A percentile compares a stretch with the other conserved stretches of the same genome.
Evolutionary conservation across 2,888 invertebrate species (phyloP).

Genomic region (Thera britannica): DNA sequence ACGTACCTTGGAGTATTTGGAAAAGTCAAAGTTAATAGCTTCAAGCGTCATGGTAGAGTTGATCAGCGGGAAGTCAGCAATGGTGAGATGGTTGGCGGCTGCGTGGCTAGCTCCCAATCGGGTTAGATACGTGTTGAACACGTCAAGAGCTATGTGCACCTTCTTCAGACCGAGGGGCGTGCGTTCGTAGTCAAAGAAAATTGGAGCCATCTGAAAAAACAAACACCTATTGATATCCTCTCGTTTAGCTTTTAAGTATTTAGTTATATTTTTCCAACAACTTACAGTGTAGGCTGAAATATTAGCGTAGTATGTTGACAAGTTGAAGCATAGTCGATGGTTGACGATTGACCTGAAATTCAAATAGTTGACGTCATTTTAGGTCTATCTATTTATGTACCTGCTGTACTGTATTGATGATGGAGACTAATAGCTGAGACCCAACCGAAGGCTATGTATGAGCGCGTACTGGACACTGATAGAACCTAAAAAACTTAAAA

Average conservation of each 20-base stretch:
- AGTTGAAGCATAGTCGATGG: slow-evolving; percentile 91
- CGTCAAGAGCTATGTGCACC: slow-evolving; percentile 86
- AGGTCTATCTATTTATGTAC: too few relatives aligned
- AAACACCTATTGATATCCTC: neutral
- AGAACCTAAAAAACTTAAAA: too few relatives aligned
- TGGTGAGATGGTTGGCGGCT: slow-evolving; percentile 88
- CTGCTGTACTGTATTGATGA: too few relatives aligned
- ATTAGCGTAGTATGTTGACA: slow-evolving; percentile 89
- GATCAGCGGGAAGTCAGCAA: slow-evolving; percentile 90
- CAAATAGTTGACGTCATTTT: neutral
- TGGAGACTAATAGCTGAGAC: too few relatives aligned
- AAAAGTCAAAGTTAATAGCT: slow-evolving; percentile 46
- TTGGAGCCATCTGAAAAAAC: slow-evolving; percentile 87
- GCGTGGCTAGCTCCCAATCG: slow-evolving; percentile 86
- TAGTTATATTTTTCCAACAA: slow-evolving; percentile 12
- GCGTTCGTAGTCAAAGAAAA: slow-evolving; percentile 90
- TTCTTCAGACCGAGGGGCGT: slow-evolving; percentile 88
- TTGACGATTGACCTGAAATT: slow-evolving; percentile 88
- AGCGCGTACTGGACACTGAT: too few relatives aligned
- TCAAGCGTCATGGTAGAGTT: slow-evolving; percentile 90
- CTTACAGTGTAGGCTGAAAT: slow-evolving; percentile 88
- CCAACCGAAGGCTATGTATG: too few relatives aligned
- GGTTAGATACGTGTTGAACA: slow-evolving; percentile 88
- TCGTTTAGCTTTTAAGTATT: neutral
- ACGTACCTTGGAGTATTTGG: slow-evolving; percentile 41